Percentiles rank a stretch among this genome's conserved stretches.
phyloP scores from a whole-genome alignment of 2,113 vertebrate genomes.

The Andinoacara biseriatus region DNA sequence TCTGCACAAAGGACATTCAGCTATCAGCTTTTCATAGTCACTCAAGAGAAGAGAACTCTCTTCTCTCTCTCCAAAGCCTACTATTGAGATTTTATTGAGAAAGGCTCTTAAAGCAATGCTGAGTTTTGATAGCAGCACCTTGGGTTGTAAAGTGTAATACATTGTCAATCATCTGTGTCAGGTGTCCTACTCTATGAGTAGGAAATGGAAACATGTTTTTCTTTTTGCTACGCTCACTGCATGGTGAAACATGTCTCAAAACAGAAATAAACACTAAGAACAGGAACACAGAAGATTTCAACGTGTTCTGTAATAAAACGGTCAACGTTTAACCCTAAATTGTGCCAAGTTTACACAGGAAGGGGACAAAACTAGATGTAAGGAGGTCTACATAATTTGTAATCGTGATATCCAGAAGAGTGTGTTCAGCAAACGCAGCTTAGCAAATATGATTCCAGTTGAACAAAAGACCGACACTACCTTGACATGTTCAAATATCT shows the following conservation, averaged over 20 bases:
- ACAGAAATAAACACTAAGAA: not conserved
- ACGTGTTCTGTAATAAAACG: not conserved
- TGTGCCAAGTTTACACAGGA: not conserved
- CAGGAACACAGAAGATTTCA: not conserved
- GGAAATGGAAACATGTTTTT: not conserved
- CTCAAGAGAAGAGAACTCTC: slow-evolving; percentile 9
- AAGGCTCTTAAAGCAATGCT: not conserved
- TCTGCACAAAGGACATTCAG: slow-evolving; percentile 13
- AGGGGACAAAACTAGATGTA: not conserved
- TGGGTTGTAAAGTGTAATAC: slow-evolving; percentile 28
- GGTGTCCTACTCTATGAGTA: not conserved
- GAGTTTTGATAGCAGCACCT: not conserved
- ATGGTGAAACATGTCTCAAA: not conserved
- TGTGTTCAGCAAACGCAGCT: slow-evolving; percentile 6
- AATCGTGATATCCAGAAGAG: slow-evolving; percentile 2
- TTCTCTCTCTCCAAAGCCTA: slow-evolving; percentile 1
- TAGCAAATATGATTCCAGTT: not conserved
- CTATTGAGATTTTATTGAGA: slow-evolving; percentile 13
- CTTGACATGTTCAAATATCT: not conserved
- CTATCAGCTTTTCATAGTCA: slow-evolving; percentile 22
- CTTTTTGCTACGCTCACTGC: not conserved
- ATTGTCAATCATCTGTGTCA: slow-evolving; percentile 26
- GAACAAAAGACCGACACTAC: not conserved
- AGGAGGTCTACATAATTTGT: not conserved
- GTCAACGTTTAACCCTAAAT: not conserved